phyloP scores from a whole-genome alignment of 2,797 vertebrate genomes.

The Aeoliscus strigatus region DNA sequence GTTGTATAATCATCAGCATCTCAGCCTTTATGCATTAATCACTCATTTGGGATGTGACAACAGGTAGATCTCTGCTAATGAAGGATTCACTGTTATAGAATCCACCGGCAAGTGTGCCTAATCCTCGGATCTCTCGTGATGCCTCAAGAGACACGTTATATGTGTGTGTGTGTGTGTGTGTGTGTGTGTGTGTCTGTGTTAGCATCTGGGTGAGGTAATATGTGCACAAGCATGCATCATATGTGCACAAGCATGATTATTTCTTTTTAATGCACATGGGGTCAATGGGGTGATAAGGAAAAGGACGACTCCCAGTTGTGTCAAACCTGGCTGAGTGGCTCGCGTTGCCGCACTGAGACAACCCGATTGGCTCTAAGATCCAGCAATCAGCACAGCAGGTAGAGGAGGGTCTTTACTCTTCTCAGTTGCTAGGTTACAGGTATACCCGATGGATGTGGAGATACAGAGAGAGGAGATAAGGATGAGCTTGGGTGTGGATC shows the following conservation, averaged over 20 bases:
- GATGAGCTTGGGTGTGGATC: slow-evolving; percentile 61
- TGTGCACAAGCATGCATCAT: slow-evolving; percentile 8
- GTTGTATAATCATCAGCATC: no score
- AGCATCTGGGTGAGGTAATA: background rate
- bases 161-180: slow-evolving; percentile 4
- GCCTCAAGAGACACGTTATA: slow-evolving; percentile 32
- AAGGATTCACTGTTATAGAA: slow-evolving; percentile 35
- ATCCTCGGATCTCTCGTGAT: slow-evolving; percentile 36
- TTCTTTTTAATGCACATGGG: slow-evolving; percentile 39
- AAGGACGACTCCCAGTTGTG: slow-evolving; percentile 46
- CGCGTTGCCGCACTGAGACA: slow-evolving; percentile 30
- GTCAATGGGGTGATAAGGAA: slow-evolving; percentile 55
- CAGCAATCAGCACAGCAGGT: slow-evolving; percentile 71
- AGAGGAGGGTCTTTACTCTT: slow-evolving; percentile 71
- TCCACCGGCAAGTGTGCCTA: slow-evolving; percentile 32
- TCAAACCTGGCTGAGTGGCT: slow-evolving; percentile 58
- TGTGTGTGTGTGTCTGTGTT: slow-evolving; percentile 9
- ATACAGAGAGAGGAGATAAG: slow-evolving; percentile 71
- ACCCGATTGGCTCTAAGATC: slow-evolving; percentile 62
- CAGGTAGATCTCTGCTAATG: slow-evolving; percentile 29
- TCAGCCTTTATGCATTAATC: no score
- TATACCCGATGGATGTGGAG: slow-evolving; percentile 77
- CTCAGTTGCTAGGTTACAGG: slow-evolving; percentile 85
- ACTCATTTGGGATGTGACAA: no score
- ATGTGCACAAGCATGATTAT: slow-evolving; percentile 7